Evolutionary conservation across 2,797 vertebrate species (phyloP), one percentile per base, ranked within the genome.

Genomic region (Kryptopterus vitreolus): DNA sequence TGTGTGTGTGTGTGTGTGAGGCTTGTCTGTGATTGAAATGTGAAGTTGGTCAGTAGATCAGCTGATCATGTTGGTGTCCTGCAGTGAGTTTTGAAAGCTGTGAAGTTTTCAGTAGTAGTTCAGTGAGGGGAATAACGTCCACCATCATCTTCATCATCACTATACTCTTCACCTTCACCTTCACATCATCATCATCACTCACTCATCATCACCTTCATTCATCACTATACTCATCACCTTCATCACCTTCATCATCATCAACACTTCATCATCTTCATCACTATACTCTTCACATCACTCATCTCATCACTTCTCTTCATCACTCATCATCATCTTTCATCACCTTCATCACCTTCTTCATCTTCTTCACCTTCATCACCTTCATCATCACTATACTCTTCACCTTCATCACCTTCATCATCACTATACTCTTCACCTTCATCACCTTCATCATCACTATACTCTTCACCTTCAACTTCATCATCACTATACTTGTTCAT

Each of bases 71-170:
- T 53, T 59, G 83, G 73, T 86, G 85, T 86, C 81, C 80, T 84
- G 83, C 84, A 86, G 78, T 86, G 85, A 86, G 85, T 84, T 86
- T 86, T 86, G 83, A 82, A 80, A 70, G 86, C 92, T 93, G 92
- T 91, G 91, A 88, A 88, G 89, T 87, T 89, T 88, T 90, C 85
- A 90, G 88, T 87, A 90, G 75, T 87, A 79, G 84, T 87, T 77
- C 70, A 92, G 86, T 83, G 74, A 91, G 89, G 85, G 69, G 85
- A 85, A 86, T 81, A 83, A 83, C 83, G 81, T 80, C 71, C 71
- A 77, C 76, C 52, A 66, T 69, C 50, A 63, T 74, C 50, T 46
- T 79, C 65, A 26, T 63, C 52, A 58, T 24, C 76, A 57, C 73
- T 65, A 68, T 31, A 35, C 4, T 1, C 18, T 16, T 15, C n/a